These are phyloP conservation scores for Dicrostonyx torquatus DNA, from an alignment of 2,797 vertebrate species.

Conservation along the genomic window DNA sequence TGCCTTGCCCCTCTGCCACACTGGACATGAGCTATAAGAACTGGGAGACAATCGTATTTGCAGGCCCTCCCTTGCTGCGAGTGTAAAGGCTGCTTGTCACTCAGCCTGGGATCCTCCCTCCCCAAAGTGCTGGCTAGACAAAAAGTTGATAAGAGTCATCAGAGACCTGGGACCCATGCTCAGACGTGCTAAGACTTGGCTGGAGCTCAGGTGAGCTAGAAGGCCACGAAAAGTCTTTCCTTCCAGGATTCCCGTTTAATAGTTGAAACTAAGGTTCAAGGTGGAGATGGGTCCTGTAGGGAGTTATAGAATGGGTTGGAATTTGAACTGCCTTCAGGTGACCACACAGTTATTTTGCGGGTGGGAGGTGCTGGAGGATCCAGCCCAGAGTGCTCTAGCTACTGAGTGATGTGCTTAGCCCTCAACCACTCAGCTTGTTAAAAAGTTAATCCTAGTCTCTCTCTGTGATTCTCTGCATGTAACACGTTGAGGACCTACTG, in stretches of 20 bases:
- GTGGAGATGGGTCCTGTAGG: background rate
- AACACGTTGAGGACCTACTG: background rate
- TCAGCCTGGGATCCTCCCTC: background rate
- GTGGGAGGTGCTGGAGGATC: background rate
- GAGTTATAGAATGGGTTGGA: background rate
- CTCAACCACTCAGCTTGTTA: background rate
- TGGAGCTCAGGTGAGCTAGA: background rate
- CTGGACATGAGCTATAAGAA: background rate
- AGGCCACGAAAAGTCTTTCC: background rate
- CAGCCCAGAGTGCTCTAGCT: background rate
- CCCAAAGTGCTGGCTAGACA: background rate
- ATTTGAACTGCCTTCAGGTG: background rate
- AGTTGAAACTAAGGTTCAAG: background rate
- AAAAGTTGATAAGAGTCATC: background rate
- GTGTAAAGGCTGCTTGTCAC: background rate
- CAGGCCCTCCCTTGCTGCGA: background rate
- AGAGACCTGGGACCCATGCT: background rate
- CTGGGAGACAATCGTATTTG: background rate
- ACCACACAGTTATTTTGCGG: background rate
- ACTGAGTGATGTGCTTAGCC: background rate
- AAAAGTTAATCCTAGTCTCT: background rate
- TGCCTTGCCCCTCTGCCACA: background rate
- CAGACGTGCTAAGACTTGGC: constrained; percentile 6
- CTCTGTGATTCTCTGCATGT: background rate
- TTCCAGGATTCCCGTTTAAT: background rate